Conservation (phyloP, 1,140 invertebrate species). For the Bombyx mori region DNA sequence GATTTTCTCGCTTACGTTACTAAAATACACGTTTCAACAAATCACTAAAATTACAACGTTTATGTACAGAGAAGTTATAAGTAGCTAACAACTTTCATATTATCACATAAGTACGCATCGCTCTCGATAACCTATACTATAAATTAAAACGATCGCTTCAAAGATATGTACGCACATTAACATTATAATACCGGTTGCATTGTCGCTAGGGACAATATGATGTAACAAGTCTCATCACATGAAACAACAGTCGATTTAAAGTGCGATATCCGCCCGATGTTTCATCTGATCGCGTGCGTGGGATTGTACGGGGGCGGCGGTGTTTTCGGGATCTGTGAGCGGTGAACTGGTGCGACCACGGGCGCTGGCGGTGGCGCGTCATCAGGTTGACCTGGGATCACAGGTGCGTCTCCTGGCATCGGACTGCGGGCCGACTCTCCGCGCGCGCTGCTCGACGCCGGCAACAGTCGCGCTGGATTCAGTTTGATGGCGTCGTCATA, state of each 20-base stretch:
- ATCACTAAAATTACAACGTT: slow-evolving; percentile 26
- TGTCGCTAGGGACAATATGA: slow-evolving; percentile 22
- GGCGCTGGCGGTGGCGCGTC: slow-evolving; percentile 16
- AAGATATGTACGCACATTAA: slow-evolving; percentile 47
- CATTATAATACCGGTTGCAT: slow-evolving; percentile 47
- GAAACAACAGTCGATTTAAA: slow-evolving; percentile 66
- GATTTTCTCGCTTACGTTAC: slow-evolving; percentile 20
- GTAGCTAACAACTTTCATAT: slow-evolving; percentile 56
- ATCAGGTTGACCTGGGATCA: slow-evolving; percentile 55
- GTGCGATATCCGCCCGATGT: slow-evolving; percentile 32
- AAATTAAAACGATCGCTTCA: slow-evolving; percentile 42
- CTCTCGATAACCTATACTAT: slow-evolving; percentile 36
- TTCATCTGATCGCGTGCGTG: slow-evolving; percentile 66
- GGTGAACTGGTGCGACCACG: slow-evolving; percentile 37
- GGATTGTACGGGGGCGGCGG: slow-evolving; percentile 66
- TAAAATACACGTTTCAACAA: slow-evolving; percentile 26
- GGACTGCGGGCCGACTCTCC: slow-evolving; percentile 16
- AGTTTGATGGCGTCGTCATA: slow-evolving; percentile 83
- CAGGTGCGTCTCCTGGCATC: slow-evolving; percentile 15
- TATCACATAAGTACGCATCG: slow-evolving; percentile 69
- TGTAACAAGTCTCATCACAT: slow-evolving; percentile 51
- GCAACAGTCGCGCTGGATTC: slow-evolving; percentile 70
- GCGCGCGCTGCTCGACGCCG: slow-evolving; percentile 43
- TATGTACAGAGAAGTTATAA: slow-evolving; percentile 58
- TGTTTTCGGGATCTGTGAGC: slow-evolving; percentile 54